A percentile compares a stretch with the other conserved stretches of the same genome.
Conservation (phyloP, 2,797 vertebrate genomes). For the Bovichtus variegatus region DNA sequence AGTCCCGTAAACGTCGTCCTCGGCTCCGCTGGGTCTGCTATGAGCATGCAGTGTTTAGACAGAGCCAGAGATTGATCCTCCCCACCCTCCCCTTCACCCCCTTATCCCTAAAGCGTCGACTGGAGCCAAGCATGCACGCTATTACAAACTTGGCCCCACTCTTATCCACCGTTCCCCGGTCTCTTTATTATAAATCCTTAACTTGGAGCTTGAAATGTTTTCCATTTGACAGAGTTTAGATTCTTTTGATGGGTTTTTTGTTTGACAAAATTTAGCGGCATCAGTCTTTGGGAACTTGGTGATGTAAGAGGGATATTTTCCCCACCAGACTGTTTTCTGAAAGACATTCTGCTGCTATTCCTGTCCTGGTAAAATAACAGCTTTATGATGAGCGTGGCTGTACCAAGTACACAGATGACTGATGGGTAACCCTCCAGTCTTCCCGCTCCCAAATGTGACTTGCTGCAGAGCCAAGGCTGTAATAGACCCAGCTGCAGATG, state of each 20-base stretch:
- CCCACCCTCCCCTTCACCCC: constrained; percentile 34
- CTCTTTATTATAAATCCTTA: constrained; percentile 59
- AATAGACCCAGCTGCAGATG: constrained; percentile 36
- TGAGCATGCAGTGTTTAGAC: constrained; percentile 76
- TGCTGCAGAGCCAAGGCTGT: constrained; percentile 46
- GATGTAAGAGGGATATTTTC: constrained; percentile 66
- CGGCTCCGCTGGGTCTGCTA: constrained; percentile 77
- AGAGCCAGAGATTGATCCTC: constrained; percentile 74
- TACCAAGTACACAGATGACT: constrained; percentile 52
- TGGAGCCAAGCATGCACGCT: constrained; percentile 63
- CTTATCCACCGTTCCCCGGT: constrained; percentile 27
- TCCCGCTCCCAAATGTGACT: constrained; percentile 46
- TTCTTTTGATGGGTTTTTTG: constrained; percentile 41
- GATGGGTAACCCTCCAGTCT: constrained; percentile 61
- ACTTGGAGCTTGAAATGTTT: constrained; percentile 45
- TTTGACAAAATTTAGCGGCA: constrained; percentile 50
- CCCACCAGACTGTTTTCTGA: constrained; percentile 62
- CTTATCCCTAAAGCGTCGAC: constrained; percentile 51
- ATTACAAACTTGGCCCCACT: constrained; percentile 60
- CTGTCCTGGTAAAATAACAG: constrained; percentile 66
- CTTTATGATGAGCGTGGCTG: constrained; percentile 34
- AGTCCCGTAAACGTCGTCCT: constrained; percentile 63
- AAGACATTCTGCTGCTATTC: constrained; percentile 67
- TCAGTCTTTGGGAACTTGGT: constrained; percentile 60
- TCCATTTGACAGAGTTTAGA: constrained; percentile 51